These are phyloP conservation scores for Spermophilus dauricus DNA, from an alignment of 2,113 vertebrate genomes.

Conservation along the genomic window DNA sequence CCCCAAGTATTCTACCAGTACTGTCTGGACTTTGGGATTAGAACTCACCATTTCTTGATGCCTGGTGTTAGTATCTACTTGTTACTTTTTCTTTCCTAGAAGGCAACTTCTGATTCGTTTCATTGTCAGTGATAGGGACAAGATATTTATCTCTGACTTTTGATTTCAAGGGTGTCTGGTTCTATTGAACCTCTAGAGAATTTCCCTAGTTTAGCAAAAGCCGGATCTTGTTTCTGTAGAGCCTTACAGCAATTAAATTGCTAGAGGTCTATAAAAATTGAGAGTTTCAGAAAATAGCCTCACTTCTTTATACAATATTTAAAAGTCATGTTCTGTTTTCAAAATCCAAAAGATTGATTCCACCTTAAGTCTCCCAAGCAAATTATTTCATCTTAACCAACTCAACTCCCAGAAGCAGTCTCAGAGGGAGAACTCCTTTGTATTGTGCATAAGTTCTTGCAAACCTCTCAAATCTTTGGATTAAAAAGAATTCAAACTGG, in stretches of 20 bases:
- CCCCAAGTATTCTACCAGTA: neutral
- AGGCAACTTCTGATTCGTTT: neutral
- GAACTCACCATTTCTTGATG: neutral
- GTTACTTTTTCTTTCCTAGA: conserved; percentile 36
- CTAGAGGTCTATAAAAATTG: neutral
- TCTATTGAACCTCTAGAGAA: conserved; percentile 15
- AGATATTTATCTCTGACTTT: neutral
- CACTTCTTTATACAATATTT: neutral
- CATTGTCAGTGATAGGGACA: conserved; percentile 1
- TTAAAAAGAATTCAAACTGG: neutral
- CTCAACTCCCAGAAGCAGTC: neutral
- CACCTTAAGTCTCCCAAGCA: neutral
- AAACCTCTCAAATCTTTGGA: neutral
- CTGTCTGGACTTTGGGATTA: neutral
- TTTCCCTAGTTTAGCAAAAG: conserved; percentile 2
- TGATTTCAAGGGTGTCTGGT: neutral
- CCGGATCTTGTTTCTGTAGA: conserved; percentile 23
- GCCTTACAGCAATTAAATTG: neutral
- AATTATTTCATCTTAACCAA: neutral
- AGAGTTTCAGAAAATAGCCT: neutral
- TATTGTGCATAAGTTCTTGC: neutral
- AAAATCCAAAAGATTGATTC: neutral
- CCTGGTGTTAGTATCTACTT: neutral
- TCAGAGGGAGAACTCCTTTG: neutral
- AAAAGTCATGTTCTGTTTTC: conserved; percentile 46